Evolutionary conservation across 1,140 invertebrate genomes (phyloP), one percentile per base, ranked within the genome.

Genomic region (Ips nitidus): DNA sequence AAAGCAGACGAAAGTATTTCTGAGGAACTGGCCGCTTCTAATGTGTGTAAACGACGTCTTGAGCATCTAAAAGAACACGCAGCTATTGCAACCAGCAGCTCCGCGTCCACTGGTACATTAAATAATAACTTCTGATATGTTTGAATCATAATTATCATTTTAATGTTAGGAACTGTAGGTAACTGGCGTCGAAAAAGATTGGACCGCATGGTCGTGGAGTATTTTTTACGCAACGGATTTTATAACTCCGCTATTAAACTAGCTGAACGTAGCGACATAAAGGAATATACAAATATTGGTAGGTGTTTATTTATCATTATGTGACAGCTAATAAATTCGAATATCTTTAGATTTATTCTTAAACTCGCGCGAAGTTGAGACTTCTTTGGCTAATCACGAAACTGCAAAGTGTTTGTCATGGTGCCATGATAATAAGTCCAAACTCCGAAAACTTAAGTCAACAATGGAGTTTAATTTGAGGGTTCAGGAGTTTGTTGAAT

Each of bases 361-460:
- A 74, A 91, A 93, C 0, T 95, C 94, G 0, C 89, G 92, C 66
- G 93, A 97, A 79, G 94, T 98, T 0, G 92, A 94, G 77, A 86
- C 87, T 50, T 91, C 91, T 71, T 80, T 99, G 41, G 81, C 84
- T 0, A 87, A 87, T 65, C 88, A 89, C 64, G 94, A 98, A 79
- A 97, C 95, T 3, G 83, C 85, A 2, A 92, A 93, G 75, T 98
- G 96, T 79, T 85, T 98, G n/a, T 86, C 90, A 58, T 99, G 97
- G 97, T 98, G 97, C 79, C 91, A 95, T 76, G 97, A 99, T 76
- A 98, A 99, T 83, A 92, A 94, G 79, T 97, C 95, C 2, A 98
- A 98, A 80, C 85, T 98, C 55, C 85, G 95, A 52, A 98, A 98
- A 83, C 86, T 97, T 61, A 93, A 94, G 76, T 93, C 91, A 37